A percentile compares a stretch with the other conserved stretches of the same genome.
Conservation (phyloP, 2,888 invertebrate genomes). For the Sminthurides aquaticus region DNA sequence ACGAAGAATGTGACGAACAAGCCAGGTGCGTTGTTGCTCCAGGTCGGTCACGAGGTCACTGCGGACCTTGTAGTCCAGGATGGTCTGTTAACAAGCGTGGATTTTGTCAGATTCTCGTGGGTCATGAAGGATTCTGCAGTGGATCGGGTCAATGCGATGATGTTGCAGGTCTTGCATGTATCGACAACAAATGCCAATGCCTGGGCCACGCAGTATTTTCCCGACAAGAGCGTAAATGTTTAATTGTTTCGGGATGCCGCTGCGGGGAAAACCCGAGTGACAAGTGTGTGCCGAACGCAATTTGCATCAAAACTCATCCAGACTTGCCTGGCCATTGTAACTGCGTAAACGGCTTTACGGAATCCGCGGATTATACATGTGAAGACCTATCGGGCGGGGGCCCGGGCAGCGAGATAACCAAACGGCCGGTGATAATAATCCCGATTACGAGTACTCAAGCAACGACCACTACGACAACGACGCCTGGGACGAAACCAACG, state of each 20-base stretch:
- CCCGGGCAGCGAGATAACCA: no score
- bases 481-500: no score
- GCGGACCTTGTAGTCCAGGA: background rate
- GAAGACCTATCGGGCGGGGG: no score
- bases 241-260: background rate
- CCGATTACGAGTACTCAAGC: no score
- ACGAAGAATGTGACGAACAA: background rate
- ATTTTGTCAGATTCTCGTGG: background rate
- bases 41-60: background rate
- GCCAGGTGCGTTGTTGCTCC: background rate
- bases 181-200: background rate
- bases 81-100: background rate
- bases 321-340: no score
- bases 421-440: no score
- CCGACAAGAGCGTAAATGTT: background rate
- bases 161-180: background rate
- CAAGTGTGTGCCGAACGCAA: no score
- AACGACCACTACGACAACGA: no score
- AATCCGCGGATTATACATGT: no score
- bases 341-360: no score
- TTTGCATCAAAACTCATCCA: no score
- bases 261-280: no score
- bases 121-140: background rate
- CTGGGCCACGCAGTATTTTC: background rate
- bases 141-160: background rate